Percentiles rank a stretch among this genome's conserved stretches.
phyloP scores from a whole-genome alignment of 2,113 vertebrate genomes.

The Pimephales promelas region DNA sequence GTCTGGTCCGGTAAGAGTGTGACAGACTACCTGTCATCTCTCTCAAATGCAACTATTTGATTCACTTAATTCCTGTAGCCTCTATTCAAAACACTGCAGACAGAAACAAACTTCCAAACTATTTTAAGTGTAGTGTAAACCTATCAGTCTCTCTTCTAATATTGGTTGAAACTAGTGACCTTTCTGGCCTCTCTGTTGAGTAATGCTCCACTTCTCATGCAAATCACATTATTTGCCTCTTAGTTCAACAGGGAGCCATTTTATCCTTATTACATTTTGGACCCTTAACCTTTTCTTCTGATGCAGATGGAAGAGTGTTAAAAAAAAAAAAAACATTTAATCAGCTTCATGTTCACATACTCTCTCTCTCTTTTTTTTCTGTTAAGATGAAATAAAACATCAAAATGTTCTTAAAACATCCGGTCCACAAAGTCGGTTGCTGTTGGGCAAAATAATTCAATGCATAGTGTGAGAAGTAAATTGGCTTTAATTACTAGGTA shows the following conservation, averaged over 20 bases:
- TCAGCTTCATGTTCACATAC: too few relatives aligned
- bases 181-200: constrained; percentile 4
- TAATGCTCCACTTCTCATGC: constrained; percentile 56
- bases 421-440: neutral
- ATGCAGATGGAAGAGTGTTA: constrained; percentile 30
- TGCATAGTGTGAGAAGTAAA: neutral
- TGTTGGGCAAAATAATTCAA: neutral
- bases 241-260: constrained; percentile 62
- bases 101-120: constrained; percentile 8
- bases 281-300: constrained; percentile 42
- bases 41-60: constrained; percentile 37
- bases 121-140: constrained; percentile 36
- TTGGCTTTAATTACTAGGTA: neutral
- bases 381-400: constrained; percentile 47
- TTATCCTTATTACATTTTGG: constrained; percentile 59
- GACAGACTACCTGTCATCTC: constrained; percentile 60
- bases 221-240: constrained; percentile 64
- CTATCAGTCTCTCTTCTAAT: constrained; percentile 9
- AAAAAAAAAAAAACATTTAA: too few relatives aligned
- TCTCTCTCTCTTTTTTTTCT: constrained; percentile 46
- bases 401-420: neutral
- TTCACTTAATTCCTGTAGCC: constrained; percentile 64
- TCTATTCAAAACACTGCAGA: constrained; percentile 41
- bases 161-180: constrained; percentile 27
- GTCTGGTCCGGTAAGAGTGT: neutral